Base-by-base conservation (phyloP, 1,140 invertebrate species). In the Alviniconcha marisindica region DNA sequence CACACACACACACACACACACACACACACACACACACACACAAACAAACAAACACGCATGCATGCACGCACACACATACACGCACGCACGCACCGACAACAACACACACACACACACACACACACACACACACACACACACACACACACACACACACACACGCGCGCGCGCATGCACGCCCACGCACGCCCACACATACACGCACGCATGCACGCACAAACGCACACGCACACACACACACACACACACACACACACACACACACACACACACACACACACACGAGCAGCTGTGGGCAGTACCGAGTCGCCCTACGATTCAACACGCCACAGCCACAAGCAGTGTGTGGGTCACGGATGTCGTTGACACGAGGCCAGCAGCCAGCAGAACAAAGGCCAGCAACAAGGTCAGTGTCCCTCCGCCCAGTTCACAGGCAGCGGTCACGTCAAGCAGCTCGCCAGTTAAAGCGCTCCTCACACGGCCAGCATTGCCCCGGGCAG, bases 1-100 rank as follows among this genome's bases (percentile, higher is more conserved):
- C 66, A 71, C 66, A 71, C 66, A 71, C 66, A 71, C 66, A 71
- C 66, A 71, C 66, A 71, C 66, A 71, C 66, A 40, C 66, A 71
- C 66, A 40, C 66, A 36, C 66, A 71, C 66, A 36, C 66, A 71
- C 66, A 71, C 66, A 71, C 66, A 71, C 66, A 71, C 66, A 71
- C 66, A 71, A 5, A 36, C 66, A 71, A 15, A 71, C 66, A 71
- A 5, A 71, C 66, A 71, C 66, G 36, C 66, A 71, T 31, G 36
- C 66, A 36, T 31, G 36, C 66, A 36, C 66, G 36, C 66, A 36
- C 66, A 71, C 66, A 71, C 66, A 71, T 24, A 71, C 66, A 71
- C 66, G 36, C 66, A 71, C 66, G 36, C 66, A 71, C 14, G 14
- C 31, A 71, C 66, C 4, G 4, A 71, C 33, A 71, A 15, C 15